Conservation (phyloP, 2,888 invertebrate species). For the Scaptomyza flava region DNA sequence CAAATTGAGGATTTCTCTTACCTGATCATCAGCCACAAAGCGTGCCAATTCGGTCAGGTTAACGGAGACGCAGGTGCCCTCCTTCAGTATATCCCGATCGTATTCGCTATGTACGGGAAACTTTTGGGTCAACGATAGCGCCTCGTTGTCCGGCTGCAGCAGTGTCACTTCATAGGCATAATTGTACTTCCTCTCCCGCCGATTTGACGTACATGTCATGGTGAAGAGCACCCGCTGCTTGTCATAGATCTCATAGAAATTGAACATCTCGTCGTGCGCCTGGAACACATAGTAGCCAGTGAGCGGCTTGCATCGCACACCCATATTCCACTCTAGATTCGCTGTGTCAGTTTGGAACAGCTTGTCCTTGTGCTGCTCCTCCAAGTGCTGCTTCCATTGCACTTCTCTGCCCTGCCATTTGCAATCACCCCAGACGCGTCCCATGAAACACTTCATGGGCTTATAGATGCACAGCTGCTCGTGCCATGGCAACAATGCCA, state of each 20-base stretch:
- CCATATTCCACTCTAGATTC: constrained; percentile 81
- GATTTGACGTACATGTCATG: constrained; percentile 82
- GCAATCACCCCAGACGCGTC: constrained; percentile 85
- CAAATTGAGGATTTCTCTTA: constrained; percentile 29
- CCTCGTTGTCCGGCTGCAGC: constrained; percentile 80
- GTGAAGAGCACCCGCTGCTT: constrained; percentile 82
- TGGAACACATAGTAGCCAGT: constrained; percentile 83
- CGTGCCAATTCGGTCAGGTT: constrained; percentile 77
- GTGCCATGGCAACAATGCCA: constrained; percentile 86
- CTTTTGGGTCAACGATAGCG: constrained; percentile 82
- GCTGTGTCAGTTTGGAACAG: constrained; percentile 79
- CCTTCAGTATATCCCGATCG: constrained; percentile 82
- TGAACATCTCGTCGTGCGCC: constrained; percentile 82
- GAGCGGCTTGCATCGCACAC: constrained; percentile 75
- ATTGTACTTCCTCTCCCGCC: constrained; percentile 78
- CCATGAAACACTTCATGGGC: constrained; percentile 84
- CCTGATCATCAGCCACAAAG: constrained; percentile 81
- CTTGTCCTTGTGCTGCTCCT: constrained; percentile 85
- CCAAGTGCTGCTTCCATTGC: constrained; percentile 88
- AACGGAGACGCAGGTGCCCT: constrained; percentile 83
- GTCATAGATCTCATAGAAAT: constrained; percentile 83
- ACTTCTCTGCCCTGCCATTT: constrained; percentile 87
- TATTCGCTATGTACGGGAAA: constrained; percentile 84
- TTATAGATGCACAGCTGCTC: constrained; percentile 83
- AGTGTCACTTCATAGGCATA: constrained; percentile 83